Evolutionary conservation across 2,113 vertebrate genomes (phyloP), one percentile per base, ranked within the genome.

Genomic region (Mus pahari): DNA sequence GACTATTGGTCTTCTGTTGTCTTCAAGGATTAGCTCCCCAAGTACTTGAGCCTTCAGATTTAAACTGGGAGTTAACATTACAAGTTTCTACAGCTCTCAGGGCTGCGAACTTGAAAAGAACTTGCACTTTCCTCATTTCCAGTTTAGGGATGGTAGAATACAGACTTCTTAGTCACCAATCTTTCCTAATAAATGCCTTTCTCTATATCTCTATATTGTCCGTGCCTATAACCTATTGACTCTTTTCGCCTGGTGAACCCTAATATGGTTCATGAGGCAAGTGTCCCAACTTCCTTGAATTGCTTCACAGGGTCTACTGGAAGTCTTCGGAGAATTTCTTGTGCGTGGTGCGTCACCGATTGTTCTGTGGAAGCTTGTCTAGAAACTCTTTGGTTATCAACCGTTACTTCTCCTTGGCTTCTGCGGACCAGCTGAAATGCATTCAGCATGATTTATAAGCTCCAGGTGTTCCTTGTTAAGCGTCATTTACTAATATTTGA

Each of bases 381-480:
- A 64, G 55, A 84, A 92, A 33, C 5, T 12, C 1, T 60, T 42
- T 60, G 45, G 20, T 36, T 74, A 48, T 14, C 70, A 71, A 45
- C 16, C 42, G 22, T 48, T 70, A 83, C 28, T 28, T 78, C 60
- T 50, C 1, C 9, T 58, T 84, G 60, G 74, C n/a, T 88, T 50
- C 77, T 82, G 31, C 77, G 33, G 31, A 19, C 12, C 8, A 50
- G 90, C 24, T 74, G 45, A 90, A 95, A 82, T 55, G 11, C 68
- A 95, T 45, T 83, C 66, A 84, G 36, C 24, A 73, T 45, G 73
- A 84, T 82, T 78, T 58, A 90, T 93, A 91, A 82, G 22, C 42
- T 92, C 36, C 39, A 77, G 9, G 39, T 70, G 16, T 28, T 91
- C 20, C 2, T 13, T 62, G 39, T 62, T 33, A 19, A 48, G 62